A percentile compares a stretch with the other conserved stretches of the same genome.
Conservation (phyloP, 2,113 vertebrate species). For the Brevimyrus niger region DNA sequence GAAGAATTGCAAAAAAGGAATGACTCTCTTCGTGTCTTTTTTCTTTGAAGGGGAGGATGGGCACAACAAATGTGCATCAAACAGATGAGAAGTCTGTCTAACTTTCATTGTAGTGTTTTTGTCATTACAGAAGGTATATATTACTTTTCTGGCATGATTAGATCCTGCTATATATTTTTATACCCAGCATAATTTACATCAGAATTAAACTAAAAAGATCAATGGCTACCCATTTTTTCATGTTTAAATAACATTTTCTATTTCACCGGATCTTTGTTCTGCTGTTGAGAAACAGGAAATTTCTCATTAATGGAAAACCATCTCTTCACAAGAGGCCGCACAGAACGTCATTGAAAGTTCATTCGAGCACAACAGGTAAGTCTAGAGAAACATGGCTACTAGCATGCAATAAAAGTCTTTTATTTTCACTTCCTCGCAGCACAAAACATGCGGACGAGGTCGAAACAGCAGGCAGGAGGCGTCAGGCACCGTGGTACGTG, state of each 20-base stretch:
- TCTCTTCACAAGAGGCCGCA: not conserved
- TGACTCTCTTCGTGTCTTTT: not conserved
- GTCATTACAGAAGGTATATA: not conserved
- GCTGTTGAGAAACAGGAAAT: not conserved
- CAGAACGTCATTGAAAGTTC: not conserved
- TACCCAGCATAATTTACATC: not conserved
- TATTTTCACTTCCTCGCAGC: not conserved
- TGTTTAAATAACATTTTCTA: not conserved
- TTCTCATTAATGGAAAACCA: not conserved
- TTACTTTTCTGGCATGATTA: not conserved
- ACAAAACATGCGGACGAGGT: not conserved
- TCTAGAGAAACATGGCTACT: not conserved
- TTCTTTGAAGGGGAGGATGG: not conserved
- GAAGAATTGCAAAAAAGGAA: conserved; percentile 11
- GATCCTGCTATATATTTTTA: not conserved
- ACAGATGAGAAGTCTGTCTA: not conserved
- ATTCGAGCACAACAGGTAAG: not conserved
- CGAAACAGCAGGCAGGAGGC: not conserved
- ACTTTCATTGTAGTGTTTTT: not conserved
- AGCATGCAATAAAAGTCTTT: not conserved
- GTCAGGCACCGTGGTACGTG: not conserved
- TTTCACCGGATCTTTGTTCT: not conserved
- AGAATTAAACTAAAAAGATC: not conserved
- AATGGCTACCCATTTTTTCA: not conserved
- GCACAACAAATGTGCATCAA: not conserved